A percentile compares a stretch with the other conserved stretches of the same genome.
Evolutionary conservation across 2,888 invertebrate genomes (phyloP).

Genomic region (Mythimna lalbum): DNA sequence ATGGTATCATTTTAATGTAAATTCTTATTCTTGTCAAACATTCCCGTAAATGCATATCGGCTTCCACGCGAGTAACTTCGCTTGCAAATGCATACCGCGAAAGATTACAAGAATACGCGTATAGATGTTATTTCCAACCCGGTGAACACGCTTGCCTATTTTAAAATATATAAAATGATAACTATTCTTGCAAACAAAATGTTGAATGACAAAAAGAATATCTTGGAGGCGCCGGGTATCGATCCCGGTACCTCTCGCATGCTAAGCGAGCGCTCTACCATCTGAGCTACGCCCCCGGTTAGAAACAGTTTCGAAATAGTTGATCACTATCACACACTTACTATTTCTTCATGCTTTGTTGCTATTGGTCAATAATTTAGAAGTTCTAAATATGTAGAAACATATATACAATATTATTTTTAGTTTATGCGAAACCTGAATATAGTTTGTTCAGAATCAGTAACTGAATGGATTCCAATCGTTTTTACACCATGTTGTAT

Average conservation of each 20-base stretch:
- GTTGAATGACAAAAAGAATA: constrained; percentile 59
- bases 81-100: constrained; percentile 49
- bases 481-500: too few relatives aligned
- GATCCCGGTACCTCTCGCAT: constrained; percentile 91
- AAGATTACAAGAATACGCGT: constrained; percentile 61
- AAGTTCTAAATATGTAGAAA: not conserved
- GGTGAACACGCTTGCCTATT: constrained; percentile 52
- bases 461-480: too few relatives aligned
- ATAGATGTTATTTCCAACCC: constrained; percentile 51
- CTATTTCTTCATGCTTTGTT: not conserved
- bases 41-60: constrained; percentile 53
- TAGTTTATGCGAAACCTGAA: too few relatives aligned
- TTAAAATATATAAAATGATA: constrained; percentile 46
- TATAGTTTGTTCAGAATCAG: too few relatives aligned
- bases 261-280: constrained; percentile 90
- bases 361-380: not conserved
- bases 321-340: rapidly evolving
- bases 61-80: constrained; percentile 57
- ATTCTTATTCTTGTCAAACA: constrained; percentile 11
- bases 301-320: constrained; percentile 48
- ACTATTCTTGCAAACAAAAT: constrained; percentile 31
- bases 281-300: constrained; percentile 81
- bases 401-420: too few relatives aligned
- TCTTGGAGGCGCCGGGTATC: constrained; percentile 90
- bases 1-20: too few relatives aligned